Evolutionary conservation across 2,113 vertebrate species (phyloP), one percentile per base, ranked within the genome.

Genomic region (Gobius niger): DNA sequence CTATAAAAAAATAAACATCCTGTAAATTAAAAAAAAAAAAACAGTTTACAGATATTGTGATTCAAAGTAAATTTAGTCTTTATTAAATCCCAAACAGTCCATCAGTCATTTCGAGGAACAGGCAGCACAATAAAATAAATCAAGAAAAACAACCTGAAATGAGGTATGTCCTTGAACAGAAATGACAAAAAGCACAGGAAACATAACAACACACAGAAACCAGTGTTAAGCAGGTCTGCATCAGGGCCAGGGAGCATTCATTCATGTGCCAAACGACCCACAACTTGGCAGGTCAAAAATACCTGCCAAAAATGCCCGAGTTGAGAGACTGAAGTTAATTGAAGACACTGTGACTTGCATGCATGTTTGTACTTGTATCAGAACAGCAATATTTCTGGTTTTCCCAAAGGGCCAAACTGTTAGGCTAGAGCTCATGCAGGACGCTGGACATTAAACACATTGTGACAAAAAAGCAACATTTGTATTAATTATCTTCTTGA

Each of bases 31-130:
- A 46, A 11, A 3, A 46, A 46, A 7, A 46, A 46, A 46, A 46
- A 46, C 7, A 46, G 44, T 46, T 46, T 2, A 46, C 44, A 46
- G 44, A 9, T 46, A 46, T n/a, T n/a, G 44, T 46, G 24, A 47
- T 16, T 74, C 71, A 81, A 83, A 82, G 47, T 88, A 69, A 84
- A 75, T 47, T 65, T 40, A 73, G 9, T 66, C 75, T 91, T 91
- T 89, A 90, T 88, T 91, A 82, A 85, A 84, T 84, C 60, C 42
- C 69, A 83, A 50, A 81, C 76, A 83, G 70, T 79, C 70, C 69
- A 65, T 73, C 75, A 76, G 76, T 79, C 76, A 66, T 73, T 59
- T 78, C 69, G 75, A 64, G 72, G 46, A 83, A 76, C 77, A 84
- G 82, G 82, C 83, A 83, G 82, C 79, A 81, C 63, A 76, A 66